Conservation (phyloP, 1,140 invertebrate genomes). For the Palaemon carinicauda region DNA sequence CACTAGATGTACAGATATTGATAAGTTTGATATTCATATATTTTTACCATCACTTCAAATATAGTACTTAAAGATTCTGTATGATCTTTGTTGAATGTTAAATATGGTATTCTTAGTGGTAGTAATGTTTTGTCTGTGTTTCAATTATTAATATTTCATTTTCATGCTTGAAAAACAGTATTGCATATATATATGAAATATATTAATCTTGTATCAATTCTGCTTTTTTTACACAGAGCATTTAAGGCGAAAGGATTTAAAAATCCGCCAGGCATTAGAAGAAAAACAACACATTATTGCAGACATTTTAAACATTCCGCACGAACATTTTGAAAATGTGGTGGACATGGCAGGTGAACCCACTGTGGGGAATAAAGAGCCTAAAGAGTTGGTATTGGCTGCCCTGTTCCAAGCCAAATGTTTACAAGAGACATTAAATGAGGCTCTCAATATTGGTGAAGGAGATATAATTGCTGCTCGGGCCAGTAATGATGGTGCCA, state of each 20-base stretch:
- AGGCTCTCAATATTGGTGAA: constrained; percentile 58
- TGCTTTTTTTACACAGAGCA: constrained; percentile 69
- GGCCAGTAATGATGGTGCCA: constrained; percentile 43
- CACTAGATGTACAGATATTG: too few species aligned
- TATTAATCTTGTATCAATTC: too few species aligned
- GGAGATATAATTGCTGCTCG: constrained; percentile 61
- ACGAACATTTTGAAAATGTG: constrained; percentile 74
- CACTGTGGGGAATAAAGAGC: constrained; percentile 69
- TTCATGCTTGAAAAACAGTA: too few species aligned
- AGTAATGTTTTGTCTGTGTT: too few species aligned
- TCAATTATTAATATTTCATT: too few species aligned
- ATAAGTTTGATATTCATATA: too few species aligned
- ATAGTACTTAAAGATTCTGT: too few species aligned
- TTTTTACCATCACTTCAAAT: too few species aligned
- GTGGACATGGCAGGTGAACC: constrained; percentile 71
- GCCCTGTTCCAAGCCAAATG: constrained; percentile 76
- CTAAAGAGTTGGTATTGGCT: constrained; percentile 75
- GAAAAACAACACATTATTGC: constrained; percentile 80
- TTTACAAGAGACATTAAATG: constrained; percentile 61
- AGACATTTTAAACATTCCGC: constrained; percentile 78
- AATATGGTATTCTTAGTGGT: too few species aligned
- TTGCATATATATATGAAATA: too few species aligned
- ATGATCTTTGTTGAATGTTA: too few species aligned
- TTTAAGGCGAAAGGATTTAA: constrained; percentile 76
- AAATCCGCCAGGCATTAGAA: constrained; percentile 75